phyloP scores from a whole-genome alignment of 2,797 vertebrate species.

The Scyliorhinus canicula region DNA sequence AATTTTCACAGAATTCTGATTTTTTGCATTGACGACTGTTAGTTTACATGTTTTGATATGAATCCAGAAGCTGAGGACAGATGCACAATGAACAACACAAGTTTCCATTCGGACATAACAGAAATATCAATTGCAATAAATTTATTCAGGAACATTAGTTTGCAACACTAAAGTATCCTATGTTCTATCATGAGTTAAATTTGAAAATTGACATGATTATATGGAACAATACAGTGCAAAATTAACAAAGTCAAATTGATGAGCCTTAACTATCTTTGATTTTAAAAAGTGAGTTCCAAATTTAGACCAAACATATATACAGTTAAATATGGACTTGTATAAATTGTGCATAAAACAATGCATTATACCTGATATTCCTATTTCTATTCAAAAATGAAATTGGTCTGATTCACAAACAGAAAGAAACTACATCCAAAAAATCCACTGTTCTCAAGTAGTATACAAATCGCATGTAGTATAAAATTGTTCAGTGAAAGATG shows the following conservation, averaged over 20 bases:
- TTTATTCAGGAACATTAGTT: not conserved
- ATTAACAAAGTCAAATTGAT: not conserved
- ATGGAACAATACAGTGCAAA: not conserved
- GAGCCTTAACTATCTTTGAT: not conserved
- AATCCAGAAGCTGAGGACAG: slow-evolving; percentile 19
- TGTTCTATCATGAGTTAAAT: not conserved
- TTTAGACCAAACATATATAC: not conserved
- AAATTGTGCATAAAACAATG: slow-evolving; percentile 7
- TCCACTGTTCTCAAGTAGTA: not conserved
- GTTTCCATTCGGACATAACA: not conserved
- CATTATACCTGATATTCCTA: not conserved
- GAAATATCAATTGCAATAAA: not conserved
- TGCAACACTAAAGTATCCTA: not conserved
- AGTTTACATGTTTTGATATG: not conserved
- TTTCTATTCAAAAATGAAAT: slow-evolving; percentile 1
- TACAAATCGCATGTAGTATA: not conserved
- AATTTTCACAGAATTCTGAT: not conserved
- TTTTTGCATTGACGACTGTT: not conserved
- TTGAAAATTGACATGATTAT: not conserved
- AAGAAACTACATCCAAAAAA: not conserved
- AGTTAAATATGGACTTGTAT: not conserved
- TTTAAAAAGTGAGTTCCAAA: not conserved
- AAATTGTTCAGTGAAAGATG: not conserved
- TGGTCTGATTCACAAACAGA: not conserved
- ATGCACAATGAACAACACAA: not conserved